Conservation (phyloP, 2,797 vertebrate genomes). For the Glyptemys insculpta region DNA sequence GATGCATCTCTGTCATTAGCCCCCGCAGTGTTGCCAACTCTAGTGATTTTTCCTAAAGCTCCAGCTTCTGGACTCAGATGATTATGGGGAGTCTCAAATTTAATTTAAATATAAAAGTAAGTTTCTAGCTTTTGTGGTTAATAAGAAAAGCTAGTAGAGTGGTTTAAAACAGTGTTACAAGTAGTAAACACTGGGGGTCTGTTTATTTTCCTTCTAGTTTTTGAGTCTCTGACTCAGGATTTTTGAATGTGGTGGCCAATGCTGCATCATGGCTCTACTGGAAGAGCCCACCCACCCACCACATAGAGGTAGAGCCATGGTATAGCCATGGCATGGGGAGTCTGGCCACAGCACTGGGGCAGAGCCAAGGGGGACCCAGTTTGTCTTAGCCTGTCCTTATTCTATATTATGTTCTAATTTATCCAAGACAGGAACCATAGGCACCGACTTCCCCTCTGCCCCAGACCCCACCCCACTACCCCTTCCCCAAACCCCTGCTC, state of each 20-base stretch:
- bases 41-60: background rate
- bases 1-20: background rate
- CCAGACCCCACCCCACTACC: background rate
- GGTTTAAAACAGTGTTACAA: background rate
- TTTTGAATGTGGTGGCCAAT: background rate
- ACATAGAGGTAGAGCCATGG: background rate
- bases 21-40: background rate
- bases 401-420: background rate
- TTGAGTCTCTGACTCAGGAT: background rate
- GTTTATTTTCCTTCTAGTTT: background rate
- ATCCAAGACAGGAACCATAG: background rate
- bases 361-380: background rate
- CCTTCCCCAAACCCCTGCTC: no score
- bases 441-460: background rate
- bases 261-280: background rate
- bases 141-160: background rate
- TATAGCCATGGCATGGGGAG: no score
- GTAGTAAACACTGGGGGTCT: background rate
- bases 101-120: background rate
- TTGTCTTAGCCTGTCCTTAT: no score
- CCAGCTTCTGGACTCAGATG: background rate
- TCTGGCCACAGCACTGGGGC: background rate
- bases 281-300: background rate
- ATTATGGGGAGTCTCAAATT: background rate
- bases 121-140: background rate